A percentile compares a stretch with the other conserved stretches of the same genome.
phyloP scores from a whole-genome alignment of 2,888 invertebrate genomes.

The Temnothorax unifasciatus region DNA sequence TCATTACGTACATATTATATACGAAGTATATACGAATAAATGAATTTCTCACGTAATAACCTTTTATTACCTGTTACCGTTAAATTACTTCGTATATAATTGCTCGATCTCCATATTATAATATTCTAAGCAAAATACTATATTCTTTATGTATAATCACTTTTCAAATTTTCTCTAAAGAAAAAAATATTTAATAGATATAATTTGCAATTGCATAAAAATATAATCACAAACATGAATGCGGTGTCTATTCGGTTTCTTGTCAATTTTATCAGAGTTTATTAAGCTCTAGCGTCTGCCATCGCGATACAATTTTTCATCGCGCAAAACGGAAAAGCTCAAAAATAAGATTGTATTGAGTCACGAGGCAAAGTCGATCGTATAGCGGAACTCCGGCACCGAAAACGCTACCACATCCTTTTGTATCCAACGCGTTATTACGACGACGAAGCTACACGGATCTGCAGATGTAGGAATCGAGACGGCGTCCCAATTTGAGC shows the following conservation, averaged over 20 bases:
- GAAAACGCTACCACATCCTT: conserved; percentile 24
- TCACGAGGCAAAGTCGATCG: conserved; percentile 34
- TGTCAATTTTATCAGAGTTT: background rate
- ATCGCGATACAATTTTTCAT: conserved; percentile 19
- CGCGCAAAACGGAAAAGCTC: conserved; percentile 6
- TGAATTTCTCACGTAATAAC: conserved; percentile 33
- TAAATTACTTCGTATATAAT: conserved; percentile 12
- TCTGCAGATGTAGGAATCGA: conserved; percentile 30
- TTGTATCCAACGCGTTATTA: conserved; percentile 43
- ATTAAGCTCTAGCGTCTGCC: background rate
- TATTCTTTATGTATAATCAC: background rate
- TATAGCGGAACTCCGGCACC: background rate
- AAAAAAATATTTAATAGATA: background rate
- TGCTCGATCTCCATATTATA: background rate
- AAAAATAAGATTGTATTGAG: conserved; percentile 31
- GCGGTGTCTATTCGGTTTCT: too few relatives aligned
- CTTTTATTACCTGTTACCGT: background rate
- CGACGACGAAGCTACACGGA: conserved; percentile 34
- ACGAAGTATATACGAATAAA: conserved; percentile 18
- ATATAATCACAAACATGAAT: too few relatives aligned
- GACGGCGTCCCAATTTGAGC: conserved; percentile 40
- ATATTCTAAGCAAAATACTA: background rate
- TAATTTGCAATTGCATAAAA: too few relatives aligned
- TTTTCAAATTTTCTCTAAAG: background rate
- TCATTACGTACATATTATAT: conserved; percentile 32